Percentiles rank a stretch among this genome's conserved stretches.
Conservation (phyloP, 2,797 vertebrate species). For the Sciurus vulgaris region DNA sequence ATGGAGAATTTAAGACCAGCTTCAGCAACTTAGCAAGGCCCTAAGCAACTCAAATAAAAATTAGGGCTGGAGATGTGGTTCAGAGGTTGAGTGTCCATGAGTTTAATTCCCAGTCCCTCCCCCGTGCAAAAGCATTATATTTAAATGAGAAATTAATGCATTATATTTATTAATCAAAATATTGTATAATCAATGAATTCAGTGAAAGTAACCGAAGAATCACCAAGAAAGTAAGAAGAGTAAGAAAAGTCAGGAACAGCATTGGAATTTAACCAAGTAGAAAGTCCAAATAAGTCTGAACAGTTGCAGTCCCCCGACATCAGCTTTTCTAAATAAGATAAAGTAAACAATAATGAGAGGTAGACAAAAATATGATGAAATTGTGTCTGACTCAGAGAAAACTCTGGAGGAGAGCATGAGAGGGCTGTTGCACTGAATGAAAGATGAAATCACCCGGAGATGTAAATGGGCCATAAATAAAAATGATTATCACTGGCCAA, state of each 20-base stretch:
- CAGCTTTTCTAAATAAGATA: neutral
- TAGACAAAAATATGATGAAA: neutral
- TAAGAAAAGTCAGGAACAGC: neutral
- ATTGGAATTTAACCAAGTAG: neutral
- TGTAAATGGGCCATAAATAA: neutral
- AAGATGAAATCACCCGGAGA: slow-evolving; percentile 7
- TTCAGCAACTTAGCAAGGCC: no score
- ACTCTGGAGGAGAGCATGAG: neutral
- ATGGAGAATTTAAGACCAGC: no score
- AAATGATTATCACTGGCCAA: neutral
- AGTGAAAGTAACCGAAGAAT: neutral
- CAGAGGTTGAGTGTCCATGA: no score
- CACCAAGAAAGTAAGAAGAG: neutral
- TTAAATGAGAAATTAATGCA: neutral
- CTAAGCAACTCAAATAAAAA: no score
- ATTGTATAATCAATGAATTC: neutral
- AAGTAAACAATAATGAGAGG: neutral
- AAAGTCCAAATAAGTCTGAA: neutral
- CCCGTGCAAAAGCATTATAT: neutral
- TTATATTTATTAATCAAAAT: neutral
- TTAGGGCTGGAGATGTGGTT: no score
- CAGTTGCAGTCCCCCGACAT: neutral
- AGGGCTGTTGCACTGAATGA: neutral
- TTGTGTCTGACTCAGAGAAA: neutral
- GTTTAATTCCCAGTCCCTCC: no score